These are phyloP conservation scores for Polydrusus cervinus DNA, from an alignment of 2,888 invertebrate genomes.

Conservation along the genomic window DNA sequence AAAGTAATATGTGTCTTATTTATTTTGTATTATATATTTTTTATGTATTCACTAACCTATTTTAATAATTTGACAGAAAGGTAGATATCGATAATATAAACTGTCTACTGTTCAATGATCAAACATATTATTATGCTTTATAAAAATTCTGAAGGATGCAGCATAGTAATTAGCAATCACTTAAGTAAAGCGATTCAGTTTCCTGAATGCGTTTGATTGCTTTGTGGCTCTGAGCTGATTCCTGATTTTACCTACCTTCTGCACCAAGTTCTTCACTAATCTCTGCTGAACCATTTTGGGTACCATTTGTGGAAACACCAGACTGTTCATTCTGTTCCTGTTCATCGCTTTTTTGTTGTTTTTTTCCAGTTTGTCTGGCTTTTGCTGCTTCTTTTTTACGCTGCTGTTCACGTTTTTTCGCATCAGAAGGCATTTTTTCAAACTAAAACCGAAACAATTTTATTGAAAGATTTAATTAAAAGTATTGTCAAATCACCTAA, in stretches of 20 bases:
- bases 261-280: constrained; percentile 79
- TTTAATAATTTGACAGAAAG: too few relatives aligned
- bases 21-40: too few relatives aligned
- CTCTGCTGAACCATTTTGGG: constrained; percentile 68
- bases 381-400: constrained; percentile 97
- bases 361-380: constrained; percentile 75
- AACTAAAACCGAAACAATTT: neutral
- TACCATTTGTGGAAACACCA: constrained; percentile 54
- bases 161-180: too few relatives aligned
- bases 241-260: constrained; percentile 75
- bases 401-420: constrained; percentile 97
- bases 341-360: constrained; percentile 69
- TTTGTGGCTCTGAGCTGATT: too few relatives aligned
- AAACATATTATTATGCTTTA: too few relatives aligned
- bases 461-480: neutral
- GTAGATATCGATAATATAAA: too few relatives aligned
- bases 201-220: too few relatives aligned
- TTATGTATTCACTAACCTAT: too few relatives aligned
- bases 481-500: neutral
- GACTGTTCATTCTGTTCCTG: constrained; percentile 66
- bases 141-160: too few relatives aligned
- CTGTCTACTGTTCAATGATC: too few relatives aligned
- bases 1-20: too few relatives aligned
- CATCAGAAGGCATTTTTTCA: constrained; percentile 94
- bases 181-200: too few relatives aligned